Evolutionary conservation across 2,888 invertebrate species (phyloP).

Genomic region (Mimachlamys varia): DNA sequence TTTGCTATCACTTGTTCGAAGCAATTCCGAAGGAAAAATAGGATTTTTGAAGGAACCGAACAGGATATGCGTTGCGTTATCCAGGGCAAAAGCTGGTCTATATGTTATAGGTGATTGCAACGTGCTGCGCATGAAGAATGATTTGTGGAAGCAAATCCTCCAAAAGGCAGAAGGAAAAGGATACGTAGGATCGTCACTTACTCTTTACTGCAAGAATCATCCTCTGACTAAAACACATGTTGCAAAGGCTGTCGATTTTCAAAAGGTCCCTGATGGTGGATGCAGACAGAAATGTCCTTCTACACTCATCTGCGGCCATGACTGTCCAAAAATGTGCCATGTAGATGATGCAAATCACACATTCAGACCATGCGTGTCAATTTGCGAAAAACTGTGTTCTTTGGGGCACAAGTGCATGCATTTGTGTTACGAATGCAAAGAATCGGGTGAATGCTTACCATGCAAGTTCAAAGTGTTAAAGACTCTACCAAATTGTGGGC

Average conservation of each 20-base stretch:
- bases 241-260: constrained; percentile 60
- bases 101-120: constrained; percentile 78
- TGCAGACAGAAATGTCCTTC: constrained; percentile 65
- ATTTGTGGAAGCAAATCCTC: constrained; percentile 61
- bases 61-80: constrained; percentile 79
- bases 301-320: constrained; percentile 60
- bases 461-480: constrained; percentile 45
- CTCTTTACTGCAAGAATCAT: constrained; percentile 72
- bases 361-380: constrained; percentile 35
- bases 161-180: constrained; percentile 49
- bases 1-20: constrained; percentile 79
- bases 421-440: constrained; percentile 40
- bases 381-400: constrained; percentile 38
- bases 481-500: constrained; percentile 43
- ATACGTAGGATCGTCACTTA: constrained; percentile 53
- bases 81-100: constrained; percentile 79
- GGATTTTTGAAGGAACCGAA: constrained; percentile 77
- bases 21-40: constrained; percentile 70
- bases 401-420: constrained; percentile 37
- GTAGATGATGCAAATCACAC: constrained; percentile 48
- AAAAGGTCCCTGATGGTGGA: constrained; percentile 65
- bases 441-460: constrained; percentile 38
- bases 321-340: constrained; percentile 49
- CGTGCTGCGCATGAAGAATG: constrained; percentile 56
- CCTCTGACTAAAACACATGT: constrained; percentile 54